Base-by-base conservation (phyloP, 2,888 invertebrate species). In the Drosophila mimica region DNA sequence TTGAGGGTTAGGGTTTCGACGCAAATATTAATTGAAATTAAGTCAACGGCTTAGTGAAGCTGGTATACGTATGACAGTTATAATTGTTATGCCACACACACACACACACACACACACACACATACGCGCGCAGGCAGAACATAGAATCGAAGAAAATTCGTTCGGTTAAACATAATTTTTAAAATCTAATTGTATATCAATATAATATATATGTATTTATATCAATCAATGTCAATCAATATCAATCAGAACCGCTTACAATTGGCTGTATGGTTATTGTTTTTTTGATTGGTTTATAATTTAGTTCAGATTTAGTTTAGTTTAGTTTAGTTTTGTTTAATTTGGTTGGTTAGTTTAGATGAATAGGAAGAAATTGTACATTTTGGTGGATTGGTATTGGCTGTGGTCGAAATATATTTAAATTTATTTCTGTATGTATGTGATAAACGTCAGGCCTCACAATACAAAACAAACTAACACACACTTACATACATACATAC, bases 31-130 rank as follows among this genome's bases (percentile, higher is more conserved):
- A 31, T 56, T 54, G 64, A 66, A 75, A 28, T 66, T 70, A 59
- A 69, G 66, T 60, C 54, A 79, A 64, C 57, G 61, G 43, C 61
- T 64, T 60, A 53, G 57, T 43, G 56, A 36, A 68, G 53, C 54
- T 79, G 73, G 70, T 79, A 59, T 70, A 70, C 70, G 53, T 69
- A 61, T 61, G 79, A 79, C 79, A 71, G 61, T 62, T 74, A 60
- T 59, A 56, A 7, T 30, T 48, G 51, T 53, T 46, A 54, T 63
- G 49, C n/a, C 54, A 56, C 58, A 59, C 11, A 48, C 31, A 66
- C 38, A 40, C 67, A 59, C 40, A 70, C 4, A 58, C 48, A 36
- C 46, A 49, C 9, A 34, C 13, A 34, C 15, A 15, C 15, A 36
- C 36, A 59, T 36, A 59, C 53, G 64, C 53, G 62, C 54, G 25